Percentiles rank a stretch among this genome's conserved stretches.
Evolutionary conservation across 2,113 vertebrate genomes (phyloP).

Genomic region (Pseudois nayaur): DNA sequence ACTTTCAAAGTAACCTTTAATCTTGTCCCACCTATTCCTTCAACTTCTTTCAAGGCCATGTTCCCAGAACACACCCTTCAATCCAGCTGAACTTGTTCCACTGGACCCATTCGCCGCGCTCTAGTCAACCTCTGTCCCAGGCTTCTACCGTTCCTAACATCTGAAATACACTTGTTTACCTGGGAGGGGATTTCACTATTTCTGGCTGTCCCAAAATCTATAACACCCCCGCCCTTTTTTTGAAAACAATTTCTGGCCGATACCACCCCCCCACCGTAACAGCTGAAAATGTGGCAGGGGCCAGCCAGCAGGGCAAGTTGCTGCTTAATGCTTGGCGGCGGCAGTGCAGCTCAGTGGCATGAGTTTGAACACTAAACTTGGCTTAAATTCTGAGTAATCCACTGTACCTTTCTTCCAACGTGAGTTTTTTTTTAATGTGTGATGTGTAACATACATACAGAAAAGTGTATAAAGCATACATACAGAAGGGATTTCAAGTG

Average conservation of each 20-base stretch:
- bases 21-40: slow-evolving; percentile 33
- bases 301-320: background rate
- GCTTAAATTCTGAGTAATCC: background rate
- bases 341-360: background rate
- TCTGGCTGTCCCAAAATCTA: background rate
- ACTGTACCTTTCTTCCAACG: background rate
- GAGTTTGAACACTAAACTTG: background rate
- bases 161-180: background rate
- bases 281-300: background rate
- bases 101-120: background rate
- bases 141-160: background rate
- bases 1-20: slow-evolving; percentile 52
- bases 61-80: slow-evolving; percentile 60
- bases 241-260: background rate
- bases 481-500: background rate
- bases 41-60: slow-evolving; percentile 2
- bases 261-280: background rate
- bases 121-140: background rate
- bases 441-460: background rate
- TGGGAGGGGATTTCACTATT: background rate
- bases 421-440: background rate
- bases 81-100: slow-evolving; percentile 27
- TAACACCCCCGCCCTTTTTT: background rate
- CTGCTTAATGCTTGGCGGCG: background rate
- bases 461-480: background rate